Base-by-base conservation (phyloP, 2,113 vertebrate species). In the Pluvianellus socialis region DNA sequence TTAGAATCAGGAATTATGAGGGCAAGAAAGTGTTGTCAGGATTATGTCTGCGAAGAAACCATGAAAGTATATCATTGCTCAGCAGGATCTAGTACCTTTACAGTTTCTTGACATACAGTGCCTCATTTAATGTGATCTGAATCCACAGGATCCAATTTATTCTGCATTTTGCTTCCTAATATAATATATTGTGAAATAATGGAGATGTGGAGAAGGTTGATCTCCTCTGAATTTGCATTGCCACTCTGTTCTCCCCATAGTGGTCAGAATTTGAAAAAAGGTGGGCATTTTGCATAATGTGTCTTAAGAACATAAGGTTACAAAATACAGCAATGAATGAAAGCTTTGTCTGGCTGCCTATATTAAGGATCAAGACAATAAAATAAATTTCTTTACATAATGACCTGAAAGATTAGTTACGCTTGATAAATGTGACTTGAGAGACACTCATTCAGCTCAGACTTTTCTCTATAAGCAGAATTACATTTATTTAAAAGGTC, bases 381-480 rank as follows among this genome's bases (percentile, higher is more conserved):
- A 86, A 91, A 65, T 26, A 72, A 33, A 86, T 94, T 92, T 86
- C 56, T 95, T 74, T 86, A 59, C 50, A 72, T 88, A 86, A 88
- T 67, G 73, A 88, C 83, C 59, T 92, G 83, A 61, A 83, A 95
- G 90, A 93, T 95, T 62, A 94, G 82, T 90, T 96, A 77, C 1
- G 3, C 82, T 84, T 90, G 72, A 93, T 80, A 91, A 96, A 86
- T 63, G 40, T 52, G 59, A 75, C 83, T 74, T 66, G 47, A 74
- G 82, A 94, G 59, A 71, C 44, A 71, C 76, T 56, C 38, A 44
- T 16, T 74, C 59, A 88, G 68, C 82, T 95, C 86, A 63, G 90
- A 24, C 45, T 80, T 73, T 42, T 65, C 67, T 88, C 59, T 88
- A 63, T 24, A 77, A 86, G 91, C n/a, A 91, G 52, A 75, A 84